Evolutionary conservation across 2,113 vertebrate species (phyloP), one percentile per base, ranked within the genome.

Genomic region (Peromyscus leucopus): DNA sequence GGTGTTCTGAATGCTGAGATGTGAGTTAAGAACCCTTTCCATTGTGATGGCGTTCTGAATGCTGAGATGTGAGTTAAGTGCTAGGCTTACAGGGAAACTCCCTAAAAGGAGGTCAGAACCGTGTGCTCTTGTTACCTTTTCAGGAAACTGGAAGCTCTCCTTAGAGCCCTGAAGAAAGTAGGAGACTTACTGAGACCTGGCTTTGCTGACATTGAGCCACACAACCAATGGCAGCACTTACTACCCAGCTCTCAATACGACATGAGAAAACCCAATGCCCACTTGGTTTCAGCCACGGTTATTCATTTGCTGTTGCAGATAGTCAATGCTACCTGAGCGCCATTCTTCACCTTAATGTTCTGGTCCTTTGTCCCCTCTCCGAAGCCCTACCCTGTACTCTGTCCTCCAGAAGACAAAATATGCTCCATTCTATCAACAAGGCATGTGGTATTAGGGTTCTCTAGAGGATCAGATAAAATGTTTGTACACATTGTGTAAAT

Each of bases 351-450:
- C 6, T 72, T 17, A 31, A 2, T 65, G 55, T 78, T 78, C 57
- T 42, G 28, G 10, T 0, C 3, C 59, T 69, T 36, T 1, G n/a
- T 3, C 11, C 2, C 57, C 19, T 42, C 21, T 39, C 33, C 36
- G 24, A 7, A 55, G n/a, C 16, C 46, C 89, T 71, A 36, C 7
- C 12, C 16, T 75, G 10, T 11, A 59, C 42, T 63, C 89, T 65
- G 75, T 75, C 48, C 17, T 65, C 22, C 46, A 61, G 19, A 74
- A 74, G 15, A 39, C 5, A 31, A 92, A 78, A 28, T 31, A 55
- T 28, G 31, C 79, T 51, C 26, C 28, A 5, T 42, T 61, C 39
- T n/a, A 24, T 65, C 89, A 84, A 8, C 16, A 59, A 93, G 33
- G 17, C 16, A 12, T 15, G 15, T 24, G 19, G 17, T 22, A 22